Percentiles rank a stretch among this genome's conserved stretches.
Evolutionary conservation across 2,797 vertebrate species (phyloP).

Genomic region (Cyprinodon diabolis): DNA sequence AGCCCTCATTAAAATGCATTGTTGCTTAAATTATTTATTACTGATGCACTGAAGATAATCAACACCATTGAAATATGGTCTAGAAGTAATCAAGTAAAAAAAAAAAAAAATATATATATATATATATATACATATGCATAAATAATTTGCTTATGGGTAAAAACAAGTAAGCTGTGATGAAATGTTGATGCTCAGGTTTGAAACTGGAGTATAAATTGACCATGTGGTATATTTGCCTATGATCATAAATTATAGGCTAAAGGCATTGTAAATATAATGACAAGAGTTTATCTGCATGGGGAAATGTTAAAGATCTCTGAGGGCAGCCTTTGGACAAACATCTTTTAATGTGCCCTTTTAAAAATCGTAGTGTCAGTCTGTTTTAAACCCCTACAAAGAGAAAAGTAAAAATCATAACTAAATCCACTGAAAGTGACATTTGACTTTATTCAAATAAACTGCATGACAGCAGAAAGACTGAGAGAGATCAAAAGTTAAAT

Average conservation of each 20-base stretch:
- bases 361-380: not conserved
- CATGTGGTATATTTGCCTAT: not conserved
- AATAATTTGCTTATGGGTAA: not conserved
- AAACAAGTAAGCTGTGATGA: not conserved
- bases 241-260: not conserved
- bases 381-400: not conserved
- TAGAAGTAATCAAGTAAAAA: not conserved
- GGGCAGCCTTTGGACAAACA: not conserved
- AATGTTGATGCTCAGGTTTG: not conserved
- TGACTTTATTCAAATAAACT: not conserved
- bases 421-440: not conserved
- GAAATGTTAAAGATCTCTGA: not conserved
- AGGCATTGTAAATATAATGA: not conserved
- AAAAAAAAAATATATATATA: not conserved
- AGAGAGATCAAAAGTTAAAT: not conserved
- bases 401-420: not conserved
- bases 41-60: not conserved
- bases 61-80: not conserved
- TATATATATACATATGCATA: not conserved
- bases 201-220: not conserved
- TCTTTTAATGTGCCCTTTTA: not conserved
- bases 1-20: not conserved
- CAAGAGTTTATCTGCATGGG: not conserved
- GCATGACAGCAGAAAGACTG: not conserved
- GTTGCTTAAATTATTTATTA: too few relatives aligned